Evolutionary conservation across 2,888 invertebrate genomes (phyloP), one percentile per base, ranked within the genome.

Genomic region (Craniophora ligustri): DNA sequence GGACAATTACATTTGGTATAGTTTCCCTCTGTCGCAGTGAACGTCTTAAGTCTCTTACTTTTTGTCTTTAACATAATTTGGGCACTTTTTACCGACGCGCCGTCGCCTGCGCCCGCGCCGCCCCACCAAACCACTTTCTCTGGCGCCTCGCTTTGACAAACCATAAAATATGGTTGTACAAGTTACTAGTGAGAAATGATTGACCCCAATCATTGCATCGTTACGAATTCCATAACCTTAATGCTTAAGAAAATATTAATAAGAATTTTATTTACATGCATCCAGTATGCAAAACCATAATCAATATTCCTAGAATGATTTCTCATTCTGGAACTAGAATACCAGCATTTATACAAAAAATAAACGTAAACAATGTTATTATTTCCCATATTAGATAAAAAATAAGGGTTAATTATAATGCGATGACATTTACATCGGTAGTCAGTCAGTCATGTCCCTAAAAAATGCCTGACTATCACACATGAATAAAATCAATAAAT

Each of bases 91-190:
- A 74, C 67, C 44, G 68, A 32, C 67, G 50, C 46, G 39, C 13
- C 32, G 21, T 15, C 55, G 56, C 41, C 35, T 16, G 50, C 46
- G 56, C 71, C 56, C 48, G 61, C 59, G n/a, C n/a, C n/a, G n/a
- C 72, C 72, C 67, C 67, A 70, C 72, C 68, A 50, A 31, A 59
- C 69, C 75, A 85, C 86, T 87, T 86, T 86, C 86, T 84, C 84
- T 66, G 64, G 40, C 58, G 44, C 54, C 56, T 71, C 74, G 66
- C 74, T 74, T 78, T 81, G 75, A 77, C 68, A 76, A 78, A 80
- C 78, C 71, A 71, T 75, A 71, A 73, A 77, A 76, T 78, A 73
- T 72, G 57, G 68, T 59, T 66, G 46, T 57, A 67, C 46, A 59
- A 67, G 57, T 67, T 61, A 65, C 54, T 55, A 61, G 58, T 59